Conservation (phyloP, 1,140 invertebrate genomes). For the Drosophila biarmipes region DNA sequence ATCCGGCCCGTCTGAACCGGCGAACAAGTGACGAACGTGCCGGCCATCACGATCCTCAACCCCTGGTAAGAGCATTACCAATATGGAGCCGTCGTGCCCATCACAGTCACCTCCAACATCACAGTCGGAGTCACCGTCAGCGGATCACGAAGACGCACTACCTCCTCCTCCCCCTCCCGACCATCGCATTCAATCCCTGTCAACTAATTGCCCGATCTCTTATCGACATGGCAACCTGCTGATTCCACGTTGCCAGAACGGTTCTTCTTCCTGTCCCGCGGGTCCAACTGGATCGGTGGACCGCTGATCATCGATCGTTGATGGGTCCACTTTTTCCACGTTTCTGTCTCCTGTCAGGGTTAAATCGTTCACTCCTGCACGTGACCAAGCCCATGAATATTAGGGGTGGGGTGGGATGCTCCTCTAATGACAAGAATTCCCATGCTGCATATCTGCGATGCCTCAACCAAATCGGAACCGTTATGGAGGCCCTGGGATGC, state of each 20-base stretch:
- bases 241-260: slow-evolving; percentile 39
- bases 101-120: slow-evolving; percentile 40
- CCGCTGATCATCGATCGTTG: slow-evolving; percentile 42
- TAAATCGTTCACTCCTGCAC: slow-evolving; percentile 54
- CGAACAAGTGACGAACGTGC: slow-evolving; percentile 49
- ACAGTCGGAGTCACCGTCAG: slow-evolving; percentile 20
- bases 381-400: slow-evolving; percentile 23
- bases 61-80: slow-evolving; percentile 21
- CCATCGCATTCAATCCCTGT: slow-evolving; percentile 27
- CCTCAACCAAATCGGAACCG: slow-evolving; percentile 15
- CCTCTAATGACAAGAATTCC: slow-evolving; percentile 67
- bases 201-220: slow-evolving; percentile 64
- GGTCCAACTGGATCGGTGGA: slow-evolving; percentile 41
- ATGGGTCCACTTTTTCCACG: slow-evolving; percentile 63
- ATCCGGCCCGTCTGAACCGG: slow-evolving; percentile 10
- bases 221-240: slow-evolving; percentile 51
- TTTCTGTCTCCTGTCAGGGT: slow-evolving; percentile 65
- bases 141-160: slow-evolving; percentile 53
- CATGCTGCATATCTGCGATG: slow-evolving; percentile 40
- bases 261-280: slow-evolving; percentile 31
- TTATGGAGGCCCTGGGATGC: slow-evolving; percentile 33
- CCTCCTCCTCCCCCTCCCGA: background rate
- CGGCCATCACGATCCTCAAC: slow-evolving; percentile 57
- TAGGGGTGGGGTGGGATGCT: background rate
- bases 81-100: slow-evolving; percentile 67